Base-by-base conservation (phyloP, 37 sponge, comb jelly and placozoan genomes). In the Chondrosia reniformis region DNA sequence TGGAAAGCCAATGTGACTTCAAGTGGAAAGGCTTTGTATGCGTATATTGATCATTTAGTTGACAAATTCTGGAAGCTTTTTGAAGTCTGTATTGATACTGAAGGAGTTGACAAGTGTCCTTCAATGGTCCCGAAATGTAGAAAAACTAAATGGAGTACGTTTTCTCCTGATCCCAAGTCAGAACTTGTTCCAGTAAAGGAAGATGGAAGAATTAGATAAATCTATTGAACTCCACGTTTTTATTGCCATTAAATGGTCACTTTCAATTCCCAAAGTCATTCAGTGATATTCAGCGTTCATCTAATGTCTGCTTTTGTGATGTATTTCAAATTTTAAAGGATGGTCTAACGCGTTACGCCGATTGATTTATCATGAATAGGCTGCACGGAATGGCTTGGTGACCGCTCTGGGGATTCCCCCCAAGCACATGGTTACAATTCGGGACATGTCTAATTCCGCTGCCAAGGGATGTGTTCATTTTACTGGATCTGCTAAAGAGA, bases 401-500 rank as follows among this genome's bases (percentile, higher is more conserved):
- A n/a, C n/a, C n/a, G n/a, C 17, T 69, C 39, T 43, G 72, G 72
- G 72, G 10, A 39, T 34, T 69, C 22, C 72, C 72, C 72, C n/a
- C 15, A 34, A 69, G 72, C 72, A 69, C 72, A 69, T 69, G 72
- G 4, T 44, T 41, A 10, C 3, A 24, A 1, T 13, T 34, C 22
- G 37, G 24, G 41, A 10, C 41, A 40, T 43, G 1, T 19, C 15
- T 24, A 2, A 21, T 19, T 13, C 17, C 22, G 36, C 38, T 54
- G 88, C 91, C n/a, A 80, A 73, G 55, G 92, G 92, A 1, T 91
- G 92, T 31, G 63, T 58, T 28, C 92, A 91, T 52, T 87, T 91
- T 22, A 46, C 36, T 6, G 92, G 87, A 37, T 89, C 58, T 65
- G 62, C 37, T 34, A 73, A 46, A 41, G 79, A 74, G 32, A 34